Conservation (phyloP, 2,888 invertebrate genomes). For the Orthonevra nobilis region DNA sequence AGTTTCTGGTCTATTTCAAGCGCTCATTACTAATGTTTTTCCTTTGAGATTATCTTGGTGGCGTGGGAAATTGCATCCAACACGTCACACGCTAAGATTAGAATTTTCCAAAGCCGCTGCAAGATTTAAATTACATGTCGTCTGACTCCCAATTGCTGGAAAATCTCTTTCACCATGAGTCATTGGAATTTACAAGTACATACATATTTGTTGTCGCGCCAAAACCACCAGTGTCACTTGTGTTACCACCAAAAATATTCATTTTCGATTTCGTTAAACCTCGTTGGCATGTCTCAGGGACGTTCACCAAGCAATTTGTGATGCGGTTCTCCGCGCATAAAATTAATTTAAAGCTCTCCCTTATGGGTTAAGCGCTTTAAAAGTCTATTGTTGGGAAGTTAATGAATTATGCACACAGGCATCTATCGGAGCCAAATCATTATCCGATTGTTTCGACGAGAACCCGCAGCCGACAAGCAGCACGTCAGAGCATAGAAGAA, state of each 20-base stretch:
- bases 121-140: no score
- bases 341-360: conserved; percentile 5
- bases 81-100: no score
- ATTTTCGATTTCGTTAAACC: neutral
- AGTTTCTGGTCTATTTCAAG: no score
- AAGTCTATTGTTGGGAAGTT: neutral
- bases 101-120: no score
- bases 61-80: no score
- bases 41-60: no score
- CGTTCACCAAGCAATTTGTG: neutral
- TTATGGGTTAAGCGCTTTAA: neutral
- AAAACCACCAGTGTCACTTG: no score
- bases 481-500: neutral
- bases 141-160: no score
- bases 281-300: neutral
- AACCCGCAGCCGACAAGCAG: no score
- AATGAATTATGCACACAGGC: conserved; percentile 5
- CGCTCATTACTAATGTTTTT: no score
- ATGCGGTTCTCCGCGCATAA: conserved; percentile 12
- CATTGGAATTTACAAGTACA: conserved; percentile 17
- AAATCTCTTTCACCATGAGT: neutral
- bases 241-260: neutral
- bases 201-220: neutral
- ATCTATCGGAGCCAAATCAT: conserved; percentile 1
- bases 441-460: conserved; percentile 25